Percentiles rank a stretch among this genome's conserved stretches.
These are phyloP conservation scores for Ophonus ardosiacus DNA, from an alignment of 2,888 invertebrate genomes.

Conservation along the genomic window DNA sequence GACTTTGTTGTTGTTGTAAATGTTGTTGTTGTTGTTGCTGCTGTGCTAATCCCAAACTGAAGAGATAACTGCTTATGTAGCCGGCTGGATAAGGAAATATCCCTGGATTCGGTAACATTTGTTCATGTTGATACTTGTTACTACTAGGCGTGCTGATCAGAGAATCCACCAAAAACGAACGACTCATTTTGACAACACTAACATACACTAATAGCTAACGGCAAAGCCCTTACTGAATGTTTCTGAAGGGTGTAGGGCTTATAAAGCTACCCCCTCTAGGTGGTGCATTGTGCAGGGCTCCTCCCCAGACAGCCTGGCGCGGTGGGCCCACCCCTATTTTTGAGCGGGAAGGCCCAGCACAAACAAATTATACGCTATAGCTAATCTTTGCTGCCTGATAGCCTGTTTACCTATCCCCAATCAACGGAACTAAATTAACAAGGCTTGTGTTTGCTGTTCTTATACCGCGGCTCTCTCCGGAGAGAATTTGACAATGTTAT, in stretches of 20 bases:
- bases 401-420: slow-evolving; percentile 68
- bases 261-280: slow-evolving; percentile 36
- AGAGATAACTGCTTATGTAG: slow-evolving; percentile 81
- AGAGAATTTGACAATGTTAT: slow-evolving; percentile 34
- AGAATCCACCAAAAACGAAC: slow-evolving; percentile 89
- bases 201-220: not conserved
- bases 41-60: slow-evolving; percentile 82
- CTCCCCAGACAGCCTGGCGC: slow-evolving; percentile 70
- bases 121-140: slow-evolving; percentile 74
- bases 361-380: slow-evolving; percentile 72
- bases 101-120: slow-evolving; percentile 72
- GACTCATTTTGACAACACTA: slow-evolving; percentile 80
- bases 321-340: slow-evolving; percentile 25
- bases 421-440: slow-evolving; percentile 54
- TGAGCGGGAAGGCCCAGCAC: slow-evolving; percentile 66
- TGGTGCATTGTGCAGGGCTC: slow-evolving; percentile 71
- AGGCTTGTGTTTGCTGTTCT: slow-evolving; percentile 24
- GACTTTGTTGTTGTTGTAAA: slow-evolving; percentile 73
- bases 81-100: slow-evolving; percentile 82
- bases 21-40: slow-evolving; percentile 76
- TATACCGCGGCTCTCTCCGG: not conserved
- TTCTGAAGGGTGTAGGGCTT: slow-evolving; percentile 31
- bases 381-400: slow-evolving; percentile 68
- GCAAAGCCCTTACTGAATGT: slow-evolving; percentile 64
- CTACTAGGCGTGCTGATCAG: slow-evolving; percentile 81